These are phyloP conservation scores for Sebastolobus alascanus DNA, from an alignment of 2,797 vertebrate species.

Conservation along the genomic window DNA sequence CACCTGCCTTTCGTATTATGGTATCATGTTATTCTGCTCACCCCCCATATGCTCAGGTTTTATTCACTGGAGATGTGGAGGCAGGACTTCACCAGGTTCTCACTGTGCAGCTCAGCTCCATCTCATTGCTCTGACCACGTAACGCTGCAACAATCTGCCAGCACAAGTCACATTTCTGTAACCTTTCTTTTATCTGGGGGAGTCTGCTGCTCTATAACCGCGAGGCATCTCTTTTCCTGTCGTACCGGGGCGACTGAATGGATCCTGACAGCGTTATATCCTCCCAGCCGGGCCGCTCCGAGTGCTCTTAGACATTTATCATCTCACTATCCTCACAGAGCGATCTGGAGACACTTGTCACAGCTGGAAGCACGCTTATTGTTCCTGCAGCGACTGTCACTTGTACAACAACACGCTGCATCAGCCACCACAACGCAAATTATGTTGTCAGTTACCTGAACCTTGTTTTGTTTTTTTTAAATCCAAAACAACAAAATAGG, in stretches of 20 bases:
- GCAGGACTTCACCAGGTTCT: not conserved
- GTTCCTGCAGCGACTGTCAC: not conserved
- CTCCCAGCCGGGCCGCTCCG: not conserved
- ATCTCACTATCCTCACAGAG: slow-evolving; percentile 20
- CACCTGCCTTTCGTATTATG: not conserved
- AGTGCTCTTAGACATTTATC: slow-evolving; percentile 38
- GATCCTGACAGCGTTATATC: slow-evolving; percentile 21
- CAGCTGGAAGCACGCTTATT: slow-evolving; percentile 30
- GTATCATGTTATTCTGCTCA: not conserved
- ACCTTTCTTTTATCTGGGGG: slow-evolving; percentile 20
- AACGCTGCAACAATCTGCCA: not conserved
- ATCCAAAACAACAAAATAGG: not conserved
- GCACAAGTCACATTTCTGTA: slow-evolving; percentile 12
- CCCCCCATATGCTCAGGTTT: not conserved
- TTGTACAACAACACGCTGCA: not conserved
- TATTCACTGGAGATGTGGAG: too few relatives aligned
- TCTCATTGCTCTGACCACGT: slow-evolving; percentile 30
- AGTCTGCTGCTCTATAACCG: slow-evolving; percentile 6
- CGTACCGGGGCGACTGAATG: not conserved
- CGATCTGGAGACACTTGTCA: slow-evolving; percentile 22
- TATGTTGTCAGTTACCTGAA: not conserved
- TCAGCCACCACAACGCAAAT: not conserved
- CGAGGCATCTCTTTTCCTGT: not conserved
- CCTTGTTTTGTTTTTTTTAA: too few relatives aligned
- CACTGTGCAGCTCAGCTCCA: not conserved